Base-by-base conservation (phyloP, 2,888 invertebrate genomes). In the Andrena camellia region DNA sequence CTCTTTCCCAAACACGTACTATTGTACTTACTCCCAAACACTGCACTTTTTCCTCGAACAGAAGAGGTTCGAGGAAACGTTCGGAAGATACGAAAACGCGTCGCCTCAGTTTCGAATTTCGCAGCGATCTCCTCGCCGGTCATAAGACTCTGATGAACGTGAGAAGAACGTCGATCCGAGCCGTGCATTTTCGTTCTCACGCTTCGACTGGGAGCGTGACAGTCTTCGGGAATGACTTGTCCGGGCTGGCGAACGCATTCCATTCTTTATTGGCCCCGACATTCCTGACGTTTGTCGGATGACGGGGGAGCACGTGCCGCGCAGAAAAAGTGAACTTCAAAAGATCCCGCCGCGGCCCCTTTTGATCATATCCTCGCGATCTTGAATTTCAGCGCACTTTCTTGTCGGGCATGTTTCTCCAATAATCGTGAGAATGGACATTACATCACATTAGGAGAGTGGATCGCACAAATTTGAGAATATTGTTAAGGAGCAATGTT, bases 61-160 rank as follows among this genome's bases (percentile, higher is more conserved):
- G 23, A 57, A 57, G 57, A 4, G 23, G 23, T 10, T 20, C 10
- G 20, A 54, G 20, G 23, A 13, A 26, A 23, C 26, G 23, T 13
- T 57, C 8, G 23, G 3, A 20, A 50, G n/a, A 20, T 4, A 20
- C 26, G 52, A 50, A 68, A 63, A 57, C 10, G 33, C 66, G 64
- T 63, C 31, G n/a, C 59, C 23, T 20, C 59, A 78, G 69, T 75
- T 78, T 84, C 50, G 69, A 81, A 81, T 82, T 82, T 81, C 72
- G 52, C 71, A 83, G 60, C 72, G 77, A 79, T 77, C 82, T 89
- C 87, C 42, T 83, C 68, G 33, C 29, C 23, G n/a, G 76, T 86
- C 72, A 90, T 91, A 85, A 59, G 81, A 60, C 86, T 89, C 88
- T 88, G 88, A 78, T 88, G 81, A 71, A 85, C 88, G 85, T 90